phyloP scores from a whole-genome alignment of 2,113 vertebrate genomes.

The Ancistrus triradiatus region DNA sequence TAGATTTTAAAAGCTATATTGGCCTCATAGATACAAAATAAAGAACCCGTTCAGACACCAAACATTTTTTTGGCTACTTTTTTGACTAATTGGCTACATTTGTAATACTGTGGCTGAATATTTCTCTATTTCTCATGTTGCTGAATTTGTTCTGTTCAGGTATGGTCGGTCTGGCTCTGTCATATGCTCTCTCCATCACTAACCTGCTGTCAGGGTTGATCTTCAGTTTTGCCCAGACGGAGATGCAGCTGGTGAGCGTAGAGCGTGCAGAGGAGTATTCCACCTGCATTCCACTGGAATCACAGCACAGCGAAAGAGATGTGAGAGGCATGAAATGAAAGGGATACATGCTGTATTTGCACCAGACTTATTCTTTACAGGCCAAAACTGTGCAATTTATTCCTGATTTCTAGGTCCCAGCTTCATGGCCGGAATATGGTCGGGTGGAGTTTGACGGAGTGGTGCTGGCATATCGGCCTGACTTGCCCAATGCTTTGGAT shows the following conservation, averaged over 20 bases:
- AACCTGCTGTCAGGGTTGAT: constrained; percentile 83
- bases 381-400: not conserved
- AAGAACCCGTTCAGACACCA: no score
- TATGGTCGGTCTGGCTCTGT: constrained; percentile 86
- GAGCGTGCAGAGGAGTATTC: constrained; percentile 90
- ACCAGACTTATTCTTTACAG: not conserved
- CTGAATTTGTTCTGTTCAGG: constrained; percentile 64
- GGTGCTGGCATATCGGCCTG: constrained; percentile 76
- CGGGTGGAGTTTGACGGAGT: constrained; percentile 78
- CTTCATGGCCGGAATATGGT: constrained; percentile 78
- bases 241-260: constrained; percentile 93
- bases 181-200: constrained; percentile 89
- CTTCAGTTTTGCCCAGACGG: constrained; percentile 85
- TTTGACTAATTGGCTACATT: no score
- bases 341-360: not conserved
- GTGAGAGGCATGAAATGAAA: constrained; percentile 54
- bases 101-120: no score
- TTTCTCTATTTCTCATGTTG: no score
- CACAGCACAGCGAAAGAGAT: constrained; percentile 63
- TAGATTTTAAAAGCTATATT: no score
- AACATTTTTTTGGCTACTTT: no score
- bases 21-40: no score
- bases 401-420: constrained; percentile 62
- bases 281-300: constrained; percentile 76
- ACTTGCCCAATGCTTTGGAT: constrained; percentile 85